Evolutionary conservation across 2,888 invertebrate genomes (phyloP), one percentile per base, ranked within the genome.

Genomic region (Cyrtodaria siliqua): DNA sequence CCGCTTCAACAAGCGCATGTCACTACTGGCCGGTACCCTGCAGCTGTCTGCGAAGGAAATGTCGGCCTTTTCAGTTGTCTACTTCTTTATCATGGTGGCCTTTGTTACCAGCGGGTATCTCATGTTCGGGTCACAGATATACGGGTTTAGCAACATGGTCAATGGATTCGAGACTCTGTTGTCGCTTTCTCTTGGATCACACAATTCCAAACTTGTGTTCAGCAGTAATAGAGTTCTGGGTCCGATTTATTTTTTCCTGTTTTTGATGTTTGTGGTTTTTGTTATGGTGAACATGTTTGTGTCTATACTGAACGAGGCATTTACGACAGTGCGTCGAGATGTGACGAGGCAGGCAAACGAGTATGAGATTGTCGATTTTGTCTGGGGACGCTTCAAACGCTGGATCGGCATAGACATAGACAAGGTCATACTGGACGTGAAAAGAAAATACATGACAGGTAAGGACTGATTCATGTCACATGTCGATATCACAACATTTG

Each of bases 1-100:
- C 42, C 84, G 93, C 56, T 94, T 93, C 88, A 93, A 93, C 82
- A 87, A 91, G 60, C 86, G 91, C 29, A 92, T 93, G 86, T 91
- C 91, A 8, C 87, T 93, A 77, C 78, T 93, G 62, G 91, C 92
- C 2, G 82, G 84, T n/a, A 93, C 93, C 0, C 82, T 93, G 27
- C 80, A 84, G 44, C 84, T 80, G n/a, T 89, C 91, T 27, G 88
- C 91, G 12, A 82, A 85, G 33, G 92, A 92, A 18, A 87, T 93
- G 59, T 88, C 91, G 1, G 91, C 92, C 14, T 93, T 93, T 77
- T 86, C 88, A 18, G 70, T 93, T 4, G 90, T 92, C 16, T 92
- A 93, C 76, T 69, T 91, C 20, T 68, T 92, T 8, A 83, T 91
- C 60, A 73, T 90, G 29, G 50, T 87, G 49, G 91, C 93, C 0